Evolutionary conservation across 2,113 vertebrate species (phyloP).

Genomic region (Ellobius talpinus): DNA sequence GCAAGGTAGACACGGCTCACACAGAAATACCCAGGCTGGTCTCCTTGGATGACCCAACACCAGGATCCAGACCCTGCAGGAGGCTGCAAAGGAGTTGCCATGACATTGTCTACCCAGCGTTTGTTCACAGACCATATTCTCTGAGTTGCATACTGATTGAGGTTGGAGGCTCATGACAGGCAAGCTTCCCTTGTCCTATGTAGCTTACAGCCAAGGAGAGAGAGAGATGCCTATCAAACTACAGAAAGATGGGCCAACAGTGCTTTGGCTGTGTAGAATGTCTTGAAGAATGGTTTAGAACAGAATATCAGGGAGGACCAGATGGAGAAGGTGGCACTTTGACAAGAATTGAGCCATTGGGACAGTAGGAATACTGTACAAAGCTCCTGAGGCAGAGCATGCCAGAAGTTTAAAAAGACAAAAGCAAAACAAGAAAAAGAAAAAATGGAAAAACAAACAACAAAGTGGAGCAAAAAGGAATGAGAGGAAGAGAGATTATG

Average conservation of each 20-base stretch:
- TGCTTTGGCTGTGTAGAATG: rapidly evolving
- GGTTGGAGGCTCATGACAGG: neutral
- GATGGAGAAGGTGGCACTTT: rapidly evolving
- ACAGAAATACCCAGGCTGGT: rapidly evolving
- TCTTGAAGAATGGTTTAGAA: rapidly evolving
- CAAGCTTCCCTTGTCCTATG: rapidly evolving
- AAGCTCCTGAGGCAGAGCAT: rapidly evolving
- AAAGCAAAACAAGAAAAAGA: neutral
- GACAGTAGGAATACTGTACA: neutral
- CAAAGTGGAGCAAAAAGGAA: rapidly evolving
- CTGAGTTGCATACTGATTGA: rapidly evolving
- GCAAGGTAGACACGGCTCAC: rapidly evolving
- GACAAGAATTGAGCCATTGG: neutral
- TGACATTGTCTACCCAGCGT: rapidly evolving
- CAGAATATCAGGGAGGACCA: too few relatives aligned
- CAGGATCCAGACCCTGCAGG: rapidly evolving
- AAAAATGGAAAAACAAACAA: rapidly evolving
- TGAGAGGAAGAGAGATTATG: neutral
- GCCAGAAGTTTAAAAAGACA: neutral
- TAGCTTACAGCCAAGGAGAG: too few relatives aligned
- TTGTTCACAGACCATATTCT: rapidly evolving
- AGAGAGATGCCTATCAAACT: too few relatives aligned
- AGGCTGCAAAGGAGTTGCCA: rapidly evolving
- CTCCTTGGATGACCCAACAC: rapidly evolving
- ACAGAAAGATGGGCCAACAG: rapidly evolving